phyloP scores from a whole-genome alignment of 2,888 invertebrate genomes.

The Odontomyia ornata region DNA sequence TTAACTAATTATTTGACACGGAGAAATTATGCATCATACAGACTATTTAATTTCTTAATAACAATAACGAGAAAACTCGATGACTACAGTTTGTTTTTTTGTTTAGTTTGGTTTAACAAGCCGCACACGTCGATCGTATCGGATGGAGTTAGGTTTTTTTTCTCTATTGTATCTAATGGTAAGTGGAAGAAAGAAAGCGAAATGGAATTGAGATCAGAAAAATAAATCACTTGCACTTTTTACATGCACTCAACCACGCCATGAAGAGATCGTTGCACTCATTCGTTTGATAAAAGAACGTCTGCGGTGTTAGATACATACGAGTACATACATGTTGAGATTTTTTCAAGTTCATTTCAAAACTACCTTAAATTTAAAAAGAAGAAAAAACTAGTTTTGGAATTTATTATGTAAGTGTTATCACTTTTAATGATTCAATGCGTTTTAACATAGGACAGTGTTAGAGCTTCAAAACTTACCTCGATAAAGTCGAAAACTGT shows the following conservation, averaged over 20 bases:
- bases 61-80: slow-evolving; percentile 5
- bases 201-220: background rate
- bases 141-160: too few relatives aligned
- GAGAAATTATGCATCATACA: slow-evolving; percentile 15
- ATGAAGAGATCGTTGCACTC: background rate
- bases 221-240: slow-evolving; percentile 24
- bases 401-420: too few relatives aligned
- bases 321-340: too few relatives aligned
- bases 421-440: too few relatives aligned
- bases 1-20: slow-evolving; percentile 15
- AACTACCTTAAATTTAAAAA: too few relatives aligned
- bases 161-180: background rate
- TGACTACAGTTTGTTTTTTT: background rate
- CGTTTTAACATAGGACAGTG: too few relatives aligned
- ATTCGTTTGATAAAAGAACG: background rate
- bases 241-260: background rate
- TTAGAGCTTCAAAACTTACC: too few relatives aligned
- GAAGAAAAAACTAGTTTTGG: too few relatives aligned
- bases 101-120: background rate
- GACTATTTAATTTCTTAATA: slow-evolving; percentile 7
- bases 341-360: too few relatives aligned
- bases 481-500: too few relatives aligned
- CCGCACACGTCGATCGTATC: background rate
- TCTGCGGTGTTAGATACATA: too few relatives aligned
- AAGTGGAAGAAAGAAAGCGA: slow-evolving; percentile 2